Evolutionary conservation across 2,113 vertebrate species (phyloP).

Genomic region (Rafetus swinhoei): DNA sequence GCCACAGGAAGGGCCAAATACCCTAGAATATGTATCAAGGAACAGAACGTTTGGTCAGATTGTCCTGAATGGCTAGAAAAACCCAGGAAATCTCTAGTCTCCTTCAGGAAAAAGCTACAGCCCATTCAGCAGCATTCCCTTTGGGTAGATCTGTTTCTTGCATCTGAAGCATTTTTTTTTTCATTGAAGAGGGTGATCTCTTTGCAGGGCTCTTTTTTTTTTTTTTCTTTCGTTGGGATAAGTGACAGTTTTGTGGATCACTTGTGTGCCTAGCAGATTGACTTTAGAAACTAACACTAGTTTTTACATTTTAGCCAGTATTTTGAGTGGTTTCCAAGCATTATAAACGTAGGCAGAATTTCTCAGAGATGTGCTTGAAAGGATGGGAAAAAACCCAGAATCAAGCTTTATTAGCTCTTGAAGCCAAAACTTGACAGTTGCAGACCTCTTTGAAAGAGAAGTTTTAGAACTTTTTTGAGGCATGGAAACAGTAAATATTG

Average conservation of each 20-base stretch:
- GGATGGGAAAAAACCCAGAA: not conserved
- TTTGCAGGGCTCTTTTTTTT: not conserved
- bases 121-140: not conserved
- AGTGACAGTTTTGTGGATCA: not conserved
- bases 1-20: not conserved
- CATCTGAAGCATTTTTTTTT: not conserved
- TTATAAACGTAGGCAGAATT: not conserved
- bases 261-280: not conserved
- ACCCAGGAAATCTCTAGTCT: not conserved
- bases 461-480: not conserved
- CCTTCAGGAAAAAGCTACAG: not conserved
- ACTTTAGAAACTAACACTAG: not conserved
- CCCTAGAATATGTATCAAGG: not conserved
- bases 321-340: not conserved
- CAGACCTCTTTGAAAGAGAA: not conserved
- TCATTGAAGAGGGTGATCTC: not conserved
- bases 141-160: not conserved
- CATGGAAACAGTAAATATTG: not conserved
- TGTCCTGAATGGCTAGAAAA: not conserved
- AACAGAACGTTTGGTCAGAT: not conserved
- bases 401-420: not conserved
- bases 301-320: not conserved
- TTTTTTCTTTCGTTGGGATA: not conserved
- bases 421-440: not conserved
- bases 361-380: not conserved